These are phyloP conservation scores for Melanostigma gelatinosum DNA, from an alignment of 2,113 vertebrate genomes.

Conservation along the genomic window DNA sequence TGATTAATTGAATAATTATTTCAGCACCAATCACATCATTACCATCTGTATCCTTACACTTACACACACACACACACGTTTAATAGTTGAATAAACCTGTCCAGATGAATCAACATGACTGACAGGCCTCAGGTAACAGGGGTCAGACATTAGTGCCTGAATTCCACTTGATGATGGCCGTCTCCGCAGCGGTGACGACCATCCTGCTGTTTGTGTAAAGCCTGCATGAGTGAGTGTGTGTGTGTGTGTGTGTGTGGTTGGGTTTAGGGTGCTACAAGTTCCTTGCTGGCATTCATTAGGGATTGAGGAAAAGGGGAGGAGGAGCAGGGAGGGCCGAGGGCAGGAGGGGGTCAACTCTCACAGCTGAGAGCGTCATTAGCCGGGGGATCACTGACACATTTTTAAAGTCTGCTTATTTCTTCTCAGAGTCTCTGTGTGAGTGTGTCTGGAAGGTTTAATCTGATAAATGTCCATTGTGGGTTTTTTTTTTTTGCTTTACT, in stretches of 20 bases:
- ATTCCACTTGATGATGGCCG: conserved; percentile 48
- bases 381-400: conserved; percentile 73
- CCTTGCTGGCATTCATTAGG: conserved; percentile 72
- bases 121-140: conserved; percentile 67
- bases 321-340: conserved; percentile 46
- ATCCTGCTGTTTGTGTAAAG: conserved; percentile 37
- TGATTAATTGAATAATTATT: neutral
- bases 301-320: conserved; percentile 37
- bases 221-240: conserved; percentile 32
- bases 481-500: neutral
- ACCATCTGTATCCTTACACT: neutral
- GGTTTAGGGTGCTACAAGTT: conserved; percentile 28
- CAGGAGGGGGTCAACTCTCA: conserved; percentile 72
- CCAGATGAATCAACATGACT: conserved; percentile 60
- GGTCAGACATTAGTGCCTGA: conserved; percentile 57
- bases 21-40: conserved; percentile 3
- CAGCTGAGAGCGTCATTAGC: conserved; percentile 77
- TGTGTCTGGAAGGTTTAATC: conserved; percentile 1
- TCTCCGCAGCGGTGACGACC: conserved; percentile 28
- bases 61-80: neutral
- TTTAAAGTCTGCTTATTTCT: conserved; percentile 58
- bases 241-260: conserved; percentile 14
- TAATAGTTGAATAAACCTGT: conserved; percentile 50
- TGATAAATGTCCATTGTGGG: neutral
- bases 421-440: conserved; percentile 18